Evolutionary conservation across 2,797 vertebrate species (phyloP).

Genomic region (Chelonia mydas): DNA sequence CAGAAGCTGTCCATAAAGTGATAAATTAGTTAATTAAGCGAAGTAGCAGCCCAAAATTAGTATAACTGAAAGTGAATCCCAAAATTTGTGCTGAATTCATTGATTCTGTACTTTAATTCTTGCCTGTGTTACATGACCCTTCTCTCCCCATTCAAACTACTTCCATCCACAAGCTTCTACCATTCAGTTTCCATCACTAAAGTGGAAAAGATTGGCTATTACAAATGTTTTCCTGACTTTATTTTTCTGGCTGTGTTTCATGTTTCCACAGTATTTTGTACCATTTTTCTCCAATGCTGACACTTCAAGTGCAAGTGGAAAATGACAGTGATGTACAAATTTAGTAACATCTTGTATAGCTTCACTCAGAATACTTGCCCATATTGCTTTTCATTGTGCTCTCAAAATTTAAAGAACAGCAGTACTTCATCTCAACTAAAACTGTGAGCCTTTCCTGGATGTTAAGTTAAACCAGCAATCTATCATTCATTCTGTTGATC

Average conservation of each 20-base stretch:
- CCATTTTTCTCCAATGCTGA: neutral
- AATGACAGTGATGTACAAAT: constrained; percentile 37
- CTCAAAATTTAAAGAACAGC: constrained; percentile 55
- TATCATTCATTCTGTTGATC: constrained; percentile 30
- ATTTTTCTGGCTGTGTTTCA: neutral
- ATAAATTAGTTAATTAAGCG: neutral
- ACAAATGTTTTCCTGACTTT: neutral
- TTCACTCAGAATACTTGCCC: constrained; percentile 61
- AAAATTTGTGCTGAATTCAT: accelerated
- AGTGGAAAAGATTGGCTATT: accelerated
- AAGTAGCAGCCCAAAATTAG: accelerated
- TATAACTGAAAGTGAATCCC: neutral
- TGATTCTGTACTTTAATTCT: neutral
- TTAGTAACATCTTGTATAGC: constrained; percentile 68
- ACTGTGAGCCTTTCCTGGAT: constrained; percentile 52
- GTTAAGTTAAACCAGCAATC: neutral
- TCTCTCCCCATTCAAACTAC: accelerated
- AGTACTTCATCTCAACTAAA: constrained; percentile 61
- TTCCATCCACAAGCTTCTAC: accelerated
- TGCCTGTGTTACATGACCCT: neutral
- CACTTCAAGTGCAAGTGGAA: constrained; percentile 52
- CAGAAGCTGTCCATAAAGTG: neutral
- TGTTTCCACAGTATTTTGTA: neutral
- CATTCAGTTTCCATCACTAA: neutral
- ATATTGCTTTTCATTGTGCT: constrained; percentile 67